Conservation (phyloP, 2,888 invertebrate genomes). For the Drosophila crucigera region DNA sequence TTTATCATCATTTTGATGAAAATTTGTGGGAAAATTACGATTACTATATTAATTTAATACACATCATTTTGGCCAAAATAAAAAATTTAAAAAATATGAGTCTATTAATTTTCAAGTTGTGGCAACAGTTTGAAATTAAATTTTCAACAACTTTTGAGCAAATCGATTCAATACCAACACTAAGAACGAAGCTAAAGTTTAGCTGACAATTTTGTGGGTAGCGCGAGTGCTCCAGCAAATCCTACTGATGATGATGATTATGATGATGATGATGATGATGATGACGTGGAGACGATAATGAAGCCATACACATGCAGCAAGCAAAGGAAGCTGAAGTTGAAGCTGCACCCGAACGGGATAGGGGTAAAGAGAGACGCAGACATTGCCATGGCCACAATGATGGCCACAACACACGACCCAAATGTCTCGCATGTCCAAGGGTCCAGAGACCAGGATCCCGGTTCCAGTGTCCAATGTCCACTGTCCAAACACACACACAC, state of each 20-base stretch:
- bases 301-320: constrained; percentile 67
- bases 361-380: constrained; percentile 8
- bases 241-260: constrained; percentile 26
- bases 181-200: constrained; percentile 2
- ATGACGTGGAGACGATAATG: constrained; percentile 64
- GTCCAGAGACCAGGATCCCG: constrained; percentile 12
- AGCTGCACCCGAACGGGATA: background rate
- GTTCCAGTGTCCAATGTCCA: constrained; percentile 8
- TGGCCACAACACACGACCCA: constrained; percentile 72
- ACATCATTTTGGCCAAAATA: background rate
- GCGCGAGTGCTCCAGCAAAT: constrained; percentile 13
- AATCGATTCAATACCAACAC: constrained; percentile 5
- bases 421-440: constrained; percentile 38
- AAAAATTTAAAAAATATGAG: background rate
- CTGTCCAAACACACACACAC: constrained; percentile 2
- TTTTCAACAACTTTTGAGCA: background rate
- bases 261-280: constrained; percentile 40
- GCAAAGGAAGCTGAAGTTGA: constrained; percentile 3
- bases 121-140: background rate
- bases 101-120: background rate
- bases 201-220: constrained; percentile 60
- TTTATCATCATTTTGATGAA: no score
- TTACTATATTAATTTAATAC: no score
- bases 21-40: no score
- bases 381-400: constrained; percentile 59